Percentiles rank a stretch among this genome's conserved stretches.
Evolutionary conservation across 1,140 invertebrate genomes (phyloP).

Genomic region (Triops cancriformis): DNA sequence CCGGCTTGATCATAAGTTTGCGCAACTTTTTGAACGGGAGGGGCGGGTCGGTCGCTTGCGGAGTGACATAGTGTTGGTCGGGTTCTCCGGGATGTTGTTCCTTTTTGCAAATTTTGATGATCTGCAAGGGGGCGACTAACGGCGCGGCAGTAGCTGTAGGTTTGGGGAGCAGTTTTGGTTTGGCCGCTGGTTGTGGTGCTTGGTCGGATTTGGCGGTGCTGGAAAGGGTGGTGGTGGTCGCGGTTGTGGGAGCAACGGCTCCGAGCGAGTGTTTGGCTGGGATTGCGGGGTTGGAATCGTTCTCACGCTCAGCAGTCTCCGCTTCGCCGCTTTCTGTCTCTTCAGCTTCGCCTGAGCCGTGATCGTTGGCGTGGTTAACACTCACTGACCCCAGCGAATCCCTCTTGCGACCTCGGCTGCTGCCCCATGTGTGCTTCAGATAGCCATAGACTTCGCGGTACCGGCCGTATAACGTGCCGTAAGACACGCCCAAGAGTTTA

Average conservation of each 20-base stretch:
- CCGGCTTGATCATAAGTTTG: not conserved
- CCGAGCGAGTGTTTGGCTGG: not conserved
- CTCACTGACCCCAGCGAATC: constrained; percentile 9
- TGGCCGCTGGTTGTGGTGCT: not conserved
- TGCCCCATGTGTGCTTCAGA: constrained; percentile 57
- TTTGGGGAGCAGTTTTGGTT: not conserved
- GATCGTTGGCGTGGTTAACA: not conserved
- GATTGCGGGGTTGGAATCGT: not conserved
- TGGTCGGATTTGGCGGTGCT: not conserved
- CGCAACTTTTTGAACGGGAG: not conserved
- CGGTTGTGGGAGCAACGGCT: not conserved
- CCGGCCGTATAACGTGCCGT: constrained; percentile 76
- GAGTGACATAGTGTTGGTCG: not conserved
- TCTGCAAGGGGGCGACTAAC: not conserved
- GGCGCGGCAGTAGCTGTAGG: not conserved
- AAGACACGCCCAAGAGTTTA: constrained; percentile 66
- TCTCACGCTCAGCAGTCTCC: not conserved
- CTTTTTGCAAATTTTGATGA: not conserved
- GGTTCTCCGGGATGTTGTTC: not conserved
- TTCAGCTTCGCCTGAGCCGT: not conserved
- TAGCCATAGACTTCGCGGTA: constrained; percentile 81
- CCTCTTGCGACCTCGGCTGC: constrained; percentile 19
- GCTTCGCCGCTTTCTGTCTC: not conserved
- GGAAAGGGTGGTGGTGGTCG: not conserved
- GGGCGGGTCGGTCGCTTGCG: not conserved